Evolutionary conservation across 2,797 vertebrate species (phyloP), one percentile per base, ranked within the genome.

Genomic region (Lithobates sylvaticus): DNA sequence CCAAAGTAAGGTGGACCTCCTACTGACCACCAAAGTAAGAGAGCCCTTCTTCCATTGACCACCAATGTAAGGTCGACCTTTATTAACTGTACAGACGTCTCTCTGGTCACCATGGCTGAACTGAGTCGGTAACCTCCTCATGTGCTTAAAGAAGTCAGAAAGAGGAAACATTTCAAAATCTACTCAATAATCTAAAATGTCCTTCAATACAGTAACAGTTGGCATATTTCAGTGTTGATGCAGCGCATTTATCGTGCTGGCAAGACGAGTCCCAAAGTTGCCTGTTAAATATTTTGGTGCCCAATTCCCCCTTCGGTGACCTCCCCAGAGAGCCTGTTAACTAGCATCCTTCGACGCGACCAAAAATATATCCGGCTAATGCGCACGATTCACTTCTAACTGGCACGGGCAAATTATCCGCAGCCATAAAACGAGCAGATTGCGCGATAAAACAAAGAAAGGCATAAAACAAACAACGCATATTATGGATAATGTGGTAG

Each of bases 381-480:
- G 76, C 39, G 32, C 39, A 9, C 21, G 23, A n/a, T 70, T 61
- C 65, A 3, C 10, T 76, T 69, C 80, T 78, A 72, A 36, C 2
- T 23, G 54, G 68, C 68, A 78, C 27, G 15, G 69, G 80, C 80
- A 83, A 73, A 83, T 87, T 73, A 87, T 26, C 69, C 23, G 23
- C 61, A 15, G 84, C 26, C 61, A 81, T 85, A 85, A 85, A 85
- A 81, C 15, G 71, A 75, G 84, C 84, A 79, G 76, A 85, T 85
- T 85, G 84, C 39, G 32, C 72, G 32, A 87, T 83, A 78, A 83
- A 78, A 83, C 58, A 68, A 72, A 83, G 58, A 58, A 54, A 78
- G 84, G 69, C 65, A 81, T 81, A 86, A 81, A 76, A 81, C 72
- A 86, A 87, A 78, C 78, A 72, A 75, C 15, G 75, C 47, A 50